These are phyloP conservation scores for Anisognathus igniventris DNA, from an alignment of 2,797 vertebrate species.

Conservation along the genomic window DNA sequence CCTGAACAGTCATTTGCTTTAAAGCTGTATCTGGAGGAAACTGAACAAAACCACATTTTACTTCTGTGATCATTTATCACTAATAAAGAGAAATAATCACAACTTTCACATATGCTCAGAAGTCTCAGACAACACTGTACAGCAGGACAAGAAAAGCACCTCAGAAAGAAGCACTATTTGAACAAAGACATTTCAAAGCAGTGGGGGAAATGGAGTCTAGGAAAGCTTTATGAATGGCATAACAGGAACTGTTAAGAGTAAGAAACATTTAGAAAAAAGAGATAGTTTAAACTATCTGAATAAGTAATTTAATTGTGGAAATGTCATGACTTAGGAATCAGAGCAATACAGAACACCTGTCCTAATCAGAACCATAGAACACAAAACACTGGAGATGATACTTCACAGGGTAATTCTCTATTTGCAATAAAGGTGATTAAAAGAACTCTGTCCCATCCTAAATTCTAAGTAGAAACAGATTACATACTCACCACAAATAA, in stretches of 20 bases:
- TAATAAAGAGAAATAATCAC: not conserved
- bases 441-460: not conserved
- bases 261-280: not conserved
- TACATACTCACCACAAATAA: slow-evolving; percentile 86
- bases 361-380: not conserved
- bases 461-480: not conserved
- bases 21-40: not conserved
- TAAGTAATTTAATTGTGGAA: not conserved
- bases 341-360: not conserved
- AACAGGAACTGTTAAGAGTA: not conserved
- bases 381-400: not conserved
- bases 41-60: not conserved
- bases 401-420: not conserved
- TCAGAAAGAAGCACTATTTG: not conserved
- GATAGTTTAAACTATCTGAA: not conserved
- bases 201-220: not conserved
- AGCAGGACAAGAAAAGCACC: not conserved
- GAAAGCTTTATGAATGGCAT: not conserved
- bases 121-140: not conserved
- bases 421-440: not conserved
- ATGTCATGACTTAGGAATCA: not conserved
- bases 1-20: not conserved
- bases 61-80: not conserved
- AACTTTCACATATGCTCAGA: not conserved
- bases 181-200: not conserved